Percentiles rank a stretch among this genome's conserved stretches.
phyloP scores from a whole-genome alignment of 2,888 invertebrate species.

The Amorpha juglandis region DNA sequence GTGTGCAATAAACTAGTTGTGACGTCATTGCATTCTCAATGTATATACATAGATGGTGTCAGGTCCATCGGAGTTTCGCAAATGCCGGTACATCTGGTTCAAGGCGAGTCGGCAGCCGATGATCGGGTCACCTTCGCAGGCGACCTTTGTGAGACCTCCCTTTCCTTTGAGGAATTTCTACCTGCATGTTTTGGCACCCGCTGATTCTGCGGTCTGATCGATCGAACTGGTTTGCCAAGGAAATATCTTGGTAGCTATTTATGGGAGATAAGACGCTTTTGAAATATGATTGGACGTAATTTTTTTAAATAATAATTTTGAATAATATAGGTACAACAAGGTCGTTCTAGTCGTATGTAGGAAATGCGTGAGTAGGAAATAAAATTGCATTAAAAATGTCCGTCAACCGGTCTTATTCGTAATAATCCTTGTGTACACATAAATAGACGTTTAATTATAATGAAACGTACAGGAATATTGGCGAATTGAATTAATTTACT shows the following conservation, averaged over 20 bases:
- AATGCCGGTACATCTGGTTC: slow-evolving; percentile 66
- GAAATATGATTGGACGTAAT: background rate
- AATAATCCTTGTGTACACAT: background rate
- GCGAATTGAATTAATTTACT: background rate
- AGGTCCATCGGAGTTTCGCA: slow-evolving; percentile 49
- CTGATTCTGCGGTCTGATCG: slow-evolving; percentile 39
- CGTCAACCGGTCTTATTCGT: background rate
- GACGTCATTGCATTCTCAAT: slow-evolving; percentile 35
- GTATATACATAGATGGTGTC: slow-evolving; percentile 32
- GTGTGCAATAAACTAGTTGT: slow-evolving; percentile 14
- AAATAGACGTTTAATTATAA: background rate
- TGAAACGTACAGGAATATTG: background rate
- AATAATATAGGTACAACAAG: background rate
- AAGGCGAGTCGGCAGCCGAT: slow-evolving; percentile 67
- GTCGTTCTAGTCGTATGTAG: background rate
- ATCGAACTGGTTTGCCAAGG: slow-evolving; percentile 52
- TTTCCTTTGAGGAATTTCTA: slow-evolving; percentile 69
- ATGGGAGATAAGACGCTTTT: slow-evolving; percentile 15
- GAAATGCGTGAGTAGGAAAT: background rate
- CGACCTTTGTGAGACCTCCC: slow-evolving; percentile 71
- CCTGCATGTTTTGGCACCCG: slow-evolving; percentile 47
- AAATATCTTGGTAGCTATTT: slow-evolving; percentile 41
- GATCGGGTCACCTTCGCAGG: slow-evolving; percentile 68
- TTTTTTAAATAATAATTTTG: background rate
- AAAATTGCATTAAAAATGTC: background rate